Percentiles rank a stretch among this genome's conserved stretches.
These are phyloP conservation scores for Erethizon dorsatum DNA, from an alignment of 2,797 vertebrate species.

Conservation along the genomic window DNA sequence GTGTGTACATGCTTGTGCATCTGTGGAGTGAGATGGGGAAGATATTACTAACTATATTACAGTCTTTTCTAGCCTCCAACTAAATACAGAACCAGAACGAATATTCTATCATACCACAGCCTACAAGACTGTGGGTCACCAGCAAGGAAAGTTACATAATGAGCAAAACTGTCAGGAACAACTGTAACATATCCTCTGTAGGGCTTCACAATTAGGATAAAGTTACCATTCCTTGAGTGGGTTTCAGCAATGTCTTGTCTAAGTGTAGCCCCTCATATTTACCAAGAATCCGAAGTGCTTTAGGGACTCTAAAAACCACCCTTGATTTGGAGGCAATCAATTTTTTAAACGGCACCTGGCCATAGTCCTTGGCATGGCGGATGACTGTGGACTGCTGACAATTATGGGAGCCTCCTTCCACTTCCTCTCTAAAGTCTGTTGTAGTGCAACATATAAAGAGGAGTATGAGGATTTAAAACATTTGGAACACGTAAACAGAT, in stretches of 20 bases:
- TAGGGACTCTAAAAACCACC: background rate
- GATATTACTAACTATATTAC: background rate
- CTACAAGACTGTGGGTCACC: background rate
- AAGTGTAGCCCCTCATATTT: background rate
- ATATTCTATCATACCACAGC: background rate
- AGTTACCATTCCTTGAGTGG: background rate
- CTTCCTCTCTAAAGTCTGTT: background rate
- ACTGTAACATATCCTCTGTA: background rate
- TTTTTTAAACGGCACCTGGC: background rate
- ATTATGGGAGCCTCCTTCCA: background rate
- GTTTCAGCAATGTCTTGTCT: background rate
- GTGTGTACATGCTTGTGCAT: rapidly evolving
- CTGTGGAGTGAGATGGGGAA: background rate
- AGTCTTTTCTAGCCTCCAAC: background rate
- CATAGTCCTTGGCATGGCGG: background rate
- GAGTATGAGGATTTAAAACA: background rate
- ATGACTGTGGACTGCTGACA: background rate
- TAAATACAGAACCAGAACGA: background rate
- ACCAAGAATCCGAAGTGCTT: background rate
- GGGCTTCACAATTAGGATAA: background rate
- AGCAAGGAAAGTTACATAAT: background rate
- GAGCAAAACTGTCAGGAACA: conserved; percentile 5
- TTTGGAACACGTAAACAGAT: background rate
- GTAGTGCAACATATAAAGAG: background rate
- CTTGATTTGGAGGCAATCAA: background rate